A percentile compares a stretch with the other conserved stretches of the same genome.
These are phyloP conservation scores for Anguilla pacifica DNA, from an alignment of 2,797 vertebrate genomes.

Conservation along the genomic window DNA sequence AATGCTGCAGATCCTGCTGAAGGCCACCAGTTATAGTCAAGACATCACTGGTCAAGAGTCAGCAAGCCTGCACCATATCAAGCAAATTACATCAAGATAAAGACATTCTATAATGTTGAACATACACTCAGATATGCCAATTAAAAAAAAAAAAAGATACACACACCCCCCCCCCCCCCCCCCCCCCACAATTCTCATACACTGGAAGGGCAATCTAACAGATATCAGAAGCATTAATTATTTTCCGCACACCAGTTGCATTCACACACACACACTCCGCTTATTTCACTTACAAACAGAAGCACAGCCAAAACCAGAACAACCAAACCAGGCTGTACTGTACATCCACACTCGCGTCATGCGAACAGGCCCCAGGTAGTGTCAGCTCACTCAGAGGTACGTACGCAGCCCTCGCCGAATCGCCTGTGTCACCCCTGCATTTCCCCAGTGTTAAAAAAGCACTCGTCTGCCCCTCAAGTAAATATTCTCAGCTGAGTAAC, in stretches of 20 bases:
- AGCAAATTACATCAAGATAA: not conserved
- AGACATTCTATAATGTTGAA: not conserved
- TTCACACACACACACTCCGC: no score
- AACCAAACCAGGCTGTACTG: not conserved
- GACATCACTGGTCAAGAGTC: not conserved
- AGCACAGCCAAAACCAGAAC: no score
- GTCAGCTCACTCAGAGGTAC: not conserved
- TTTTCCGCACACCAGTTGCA: not conserved
- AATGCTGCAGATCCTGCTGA: not conserved
- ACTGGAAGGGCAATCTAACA: not conserved
- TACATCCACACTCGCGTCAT: not conserved
- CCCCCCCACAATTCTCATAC: not conserved
- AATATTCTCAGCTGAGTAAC: not conserved
- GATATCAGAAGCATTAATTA: not conserved
- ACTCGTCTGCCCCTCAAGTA: not conserved
- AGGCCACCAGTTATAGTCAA: not conserved
- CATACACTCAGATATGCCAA: not conserved
- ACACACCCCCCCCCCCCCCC: no score
- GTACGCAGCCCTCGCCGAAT: not conserved
- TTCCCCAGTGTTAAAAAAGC: not conserved
- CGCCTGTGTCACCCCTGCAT: not conserved
- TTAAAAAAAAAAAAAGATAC: not conserved
- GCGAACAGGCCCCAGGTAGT: not conserved
- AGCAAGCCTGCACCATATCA: not conserved
- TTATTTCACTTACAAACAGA: no score